A percentile compares a stretch with the other conserved stretches of the same genome.
phyloP scores from a whole-genome alignment of 2,888 invertebrate genomes.

The Plutella xylostella region DNA sequence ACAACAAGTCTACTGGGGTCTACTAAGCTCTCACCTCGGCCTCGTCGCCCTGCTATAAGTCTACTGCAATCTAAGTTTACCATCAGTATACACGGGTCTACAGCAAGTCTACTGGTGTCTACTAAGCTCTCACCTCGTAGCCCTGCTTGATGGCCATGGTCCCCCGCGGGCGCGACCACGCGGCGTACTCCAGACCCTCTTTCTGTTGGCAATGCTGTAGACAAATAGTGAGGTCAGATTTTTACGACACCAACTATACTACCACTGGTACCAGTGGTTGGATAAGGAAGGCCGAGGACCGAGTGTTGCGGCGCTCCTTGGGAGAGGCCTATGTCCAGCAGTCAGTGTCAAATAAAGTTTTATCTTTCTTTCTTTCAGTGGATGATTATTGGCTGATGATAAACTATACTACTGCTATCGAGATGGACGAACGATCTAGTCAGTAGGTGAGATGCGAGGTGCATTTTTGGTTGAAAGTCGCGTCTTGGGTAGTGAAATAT shows the following conservation, averaged over 20 bases:
- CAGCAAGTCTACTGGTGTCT: conserved; percentile 6
- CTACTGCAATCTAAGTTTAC: neutral
- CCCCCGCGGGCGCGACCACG: conserved; percentile 70
- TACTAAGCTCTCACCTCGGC: neutral
- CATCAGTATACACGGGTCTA: conserved; percentile 6
- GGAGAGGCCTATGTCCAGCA: too few relatives aligned
- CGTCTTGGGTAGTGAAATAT: conserved; percentile 67
- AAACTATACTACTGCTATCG: too few relatives aligned
- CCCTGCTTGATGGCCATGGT: conserved; percentile 72
- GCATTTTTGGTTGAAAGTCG: too few relatives aligned
- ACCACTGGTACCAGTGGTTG: neutral
- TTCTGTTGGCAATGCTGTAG: conserved; percentile 73
- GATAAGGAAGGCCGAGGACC: neutral
- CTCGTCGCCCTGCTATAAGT: neutral
- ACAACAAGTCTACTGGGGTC: neutral
- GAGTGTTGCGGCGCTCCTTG: too few relatives aligned
- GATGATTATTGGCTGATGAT: too few relatives aligned
- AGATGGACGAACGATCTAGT: too few relatives aligned
- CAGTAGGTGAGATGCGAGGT: too few relatives aligned
- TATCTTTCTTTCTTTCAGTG: too few relatives aligned
- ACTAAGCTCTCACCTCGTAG: conserved; percentile 64
- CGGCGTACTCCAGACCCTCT: conserved; percentile 70
- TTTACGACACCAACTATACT: neutral
- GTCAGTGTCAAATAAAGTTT: too few relatives aligned
- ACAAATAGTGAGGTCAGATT: conserved; percentile 29